phyloP scores from a whole-genome alignment of 2,113 vertebrate genomes.

The Barnardius zonarius region DNA sequence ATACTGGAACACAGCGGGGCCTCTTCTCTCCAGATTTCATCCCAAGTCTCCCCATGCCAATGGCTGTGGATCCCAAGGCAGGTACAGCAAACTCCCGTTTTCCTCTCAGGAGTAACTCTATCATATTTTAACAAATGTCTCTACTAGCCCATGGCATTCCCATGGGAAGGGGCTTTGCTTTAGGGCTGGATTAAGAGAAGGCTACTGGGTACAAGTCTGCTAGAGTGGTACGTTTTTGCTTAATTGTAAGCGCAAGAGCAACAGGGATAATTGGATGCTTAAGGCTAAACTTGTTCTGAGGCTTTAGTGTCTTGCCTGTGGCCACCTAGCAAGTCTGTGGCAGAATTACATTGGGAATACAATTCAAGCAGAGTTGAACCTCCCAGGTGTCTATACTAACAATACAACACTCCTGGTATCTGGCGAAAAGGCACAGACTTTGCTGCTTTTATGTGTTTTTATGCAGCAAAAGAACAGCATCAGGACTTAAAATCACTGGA shows the following conservation, averaged over 20 bases:
- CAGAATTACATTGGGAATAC: not conserved
- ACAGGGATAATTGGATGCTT: not conserved
- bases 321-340: not conserved
- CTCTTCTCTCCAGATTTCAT: accelerated
- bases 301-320: not conserved
- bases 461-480: not conserved
- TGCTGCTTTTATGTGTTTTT: not conserved
- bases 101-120: too few relatives aligned
- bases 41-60: accelerated
- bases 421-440: not conserved
- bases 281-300: not conserved
- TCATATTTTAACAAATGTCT: not conserved
- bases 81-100: accelerated
- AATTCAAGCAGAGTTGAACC: not conserved
- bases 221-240: not conserved
- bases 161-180: not conserved
- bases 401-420: not conserved
- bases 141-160: not conserved
- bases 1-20: too few relatives aligned
- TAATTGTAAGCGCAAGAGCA: not conserved
- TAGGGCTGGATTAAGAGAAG: not conserved
- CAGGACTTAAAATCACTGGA: not conserved
- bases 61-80: not conserved
- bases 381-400: not conserved
- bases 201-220: not conserved